A percentile compares a stretch with the other conserved stretches of the same genome.
Conservation (phyloP, 2,797 vertebrate genomes). For the Odontamblyopus rebecca region DNA sequence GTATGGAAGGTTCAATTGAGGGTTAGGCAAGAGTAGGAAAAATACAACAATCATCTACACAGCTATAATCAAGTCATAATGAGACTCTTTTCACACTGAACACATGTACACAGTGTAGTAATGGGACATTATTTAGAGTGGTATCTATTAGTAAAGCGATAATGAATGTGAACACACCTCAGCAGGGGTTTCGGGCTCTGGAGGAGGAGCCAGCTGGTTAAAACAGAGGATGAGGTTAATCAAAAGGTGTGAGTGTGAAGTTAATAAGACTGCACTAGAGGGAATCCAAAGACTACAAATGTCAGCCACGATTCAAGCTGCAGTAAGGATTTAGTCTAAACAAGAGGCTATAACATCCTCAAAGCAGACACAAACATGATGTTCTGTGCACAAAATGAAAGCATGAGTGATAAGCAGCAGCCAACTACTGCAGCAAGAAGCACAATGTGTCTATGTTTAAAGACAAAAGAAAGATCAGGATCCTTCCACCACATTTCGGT, state of each 20-base stretch:
- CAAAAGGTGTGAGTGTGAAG: constrained; percentile 31
- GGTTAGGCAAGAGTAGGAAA: neutral
- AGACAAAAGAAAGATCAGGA: neutral
- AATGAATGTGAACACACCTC: constrained; percentile 86
- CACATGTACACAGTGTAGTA: constrained; percentile 23
- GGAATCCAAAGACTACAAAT: constrained; percentile 5
- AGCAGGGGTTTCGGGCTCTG: constrained; percentile 85
- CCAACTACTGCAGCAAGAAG: constrained; percentile 23
- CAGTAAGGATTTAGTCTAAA: neutral
- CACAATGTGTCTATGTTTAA: constrained; percentile 3
- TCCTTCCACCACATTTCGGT: constrained; percentile 1
- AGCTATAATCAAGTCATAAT: neutral
- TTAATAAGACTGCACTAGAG: constrained; percentile 38
- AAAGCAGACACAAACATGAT: constrained; percentile 24
- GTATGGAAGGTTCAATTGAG: neutral
- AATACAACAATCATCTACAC: neutral
- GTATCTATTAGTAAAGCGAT: constrained; percentile 56
- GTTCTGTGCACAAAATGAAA: constrained; percentile 18
- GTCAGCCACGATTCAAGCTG: neutral
- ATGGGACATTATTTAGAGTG: constrained; percentile 37
- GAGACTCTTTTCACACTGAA: constrained; percentile 16
- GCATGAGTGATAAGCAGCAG: constrained; percentile 27
- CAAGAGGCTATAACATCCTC: neutral
- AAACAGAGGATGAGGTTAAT: constrained; percentile 82
- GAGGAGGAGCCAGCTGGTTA: constrained; percentile 88